Conservation (phyloP, 2,888 invertebrate genomes). For the Microplitis manilae region DNA sequence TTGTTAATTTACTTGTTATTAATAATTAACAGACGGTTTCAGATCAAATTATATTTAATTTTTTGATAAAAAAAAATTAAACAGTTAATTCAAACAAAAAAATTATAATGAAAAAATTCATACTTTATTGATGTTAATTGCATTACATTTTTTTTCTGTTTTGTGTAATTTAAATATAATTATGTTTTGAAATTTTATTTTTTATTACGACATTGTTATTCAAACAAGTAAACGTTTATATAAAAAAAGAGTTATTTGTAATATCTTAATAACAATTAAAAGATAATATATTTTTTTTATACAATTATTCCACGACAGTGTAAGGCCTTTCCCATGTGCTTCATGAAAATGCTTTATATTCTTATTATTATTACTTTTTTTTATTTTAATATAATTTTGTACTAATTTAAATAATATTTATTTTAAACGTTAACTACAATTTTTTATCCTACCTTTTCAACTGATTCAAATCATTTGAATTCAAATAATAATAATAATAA, state of each 20-base stretch:
- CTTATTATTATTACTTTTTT: conserved; percentile 20
- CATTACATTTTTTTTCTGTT: neutral
- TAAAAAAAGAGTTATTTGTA: neutral
- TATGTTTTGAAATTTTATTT: neutral
- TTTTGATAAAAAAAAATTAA: neutral
- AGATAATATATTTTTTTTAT: too few relatives aligned
- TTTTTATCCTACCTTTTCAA: conserved; percentile 5
- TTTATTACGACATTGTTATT: neutral
- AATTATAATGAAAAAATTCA: neutral
- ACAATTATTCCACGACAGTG: too few relatives aligned
- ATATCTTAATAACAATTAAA: too few relatives aligned
- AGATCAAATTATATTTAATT: neutral
- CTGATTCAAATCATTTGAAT: conserved; percentile 12
- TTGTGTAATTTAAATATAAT: neutral
- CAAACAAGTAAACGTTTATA: neutral
- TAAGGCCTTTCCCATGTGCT: neutral
- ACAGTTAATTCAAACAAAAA: neutral
- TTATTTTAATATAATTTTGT: conserved; percentile 44
- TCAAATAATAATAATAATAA: conserved; percentile 12
- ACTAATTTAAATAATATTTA: conserved; percentile 35
- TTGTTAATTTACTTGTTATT: too few relatives aligned
- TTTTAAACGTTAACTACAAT: conserved; percentile 10
- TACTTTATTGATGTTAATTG: neutral
- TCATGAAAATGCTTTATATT: conserved; percentile 5
- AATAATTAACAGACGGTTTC: neutral